These are phyloP conservation scores for Sandelia bainsii DNA, from an alignment of 2,797 vertebrate genomes.

Conservation along the genomic window DNA sequence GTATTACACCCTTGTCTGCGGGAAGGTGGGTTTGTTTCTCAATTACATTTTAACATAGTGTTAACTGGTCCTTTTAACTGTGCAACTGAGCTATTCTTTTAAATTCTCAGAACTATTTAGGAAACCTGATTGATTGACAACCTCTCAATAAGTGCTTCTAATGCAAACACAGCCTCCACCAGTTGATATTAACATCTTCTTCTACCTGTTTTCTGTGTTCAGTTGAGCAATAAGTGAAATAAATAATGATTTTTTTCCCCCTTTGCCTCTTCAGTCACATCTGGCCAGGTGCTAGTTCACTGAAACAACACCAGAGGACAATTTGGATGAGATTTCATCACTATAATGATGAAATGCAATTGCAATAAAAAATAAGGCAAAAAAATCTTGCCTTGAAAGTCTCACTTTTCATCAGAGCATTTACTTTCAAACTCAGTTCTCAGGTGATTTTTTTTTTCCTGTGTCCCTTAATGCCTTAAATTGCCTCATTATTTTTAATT, in stretches of 20 bases:
- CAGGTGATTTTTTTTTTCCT: conserved; percentile 23
- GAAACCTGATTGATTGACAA: neutral
- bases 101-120: neutral
- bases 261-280: conserved; percentile 46
- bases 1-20: too few relatives aligned
- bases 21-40: neutral
- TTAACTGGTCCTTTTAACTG: too few relatives aligned
- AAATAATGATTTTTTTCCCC: conserved; percentile 33
- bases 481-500: conserved; percentile 56
- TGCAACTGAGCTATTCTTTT: neutral
- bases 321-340: conserved; percentile 68
- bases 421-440: conserved; percentile 27
- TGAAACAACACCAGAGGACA: conserved; percentile 59
- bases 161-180: neutral
- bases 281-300: conserved; percentile 58
- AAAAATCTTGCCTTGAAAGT: conserved; percentile 51
- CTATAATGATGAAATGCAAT: conserved; percentile 62
- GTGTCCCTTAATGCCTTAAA: conserved; percentile 45
- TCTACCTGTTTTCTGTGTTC: neutral
- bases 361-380: conserved; percentile 68
- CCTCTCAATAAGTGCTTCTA: neutral
- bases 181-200: neutral
- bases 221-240: neutral
- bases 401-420: conserved; percentile 33
- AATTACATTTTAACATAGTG: neutral